Conservation (phyloP, 2,113 vertebrate species). For the Passer domesticus region DNA sequence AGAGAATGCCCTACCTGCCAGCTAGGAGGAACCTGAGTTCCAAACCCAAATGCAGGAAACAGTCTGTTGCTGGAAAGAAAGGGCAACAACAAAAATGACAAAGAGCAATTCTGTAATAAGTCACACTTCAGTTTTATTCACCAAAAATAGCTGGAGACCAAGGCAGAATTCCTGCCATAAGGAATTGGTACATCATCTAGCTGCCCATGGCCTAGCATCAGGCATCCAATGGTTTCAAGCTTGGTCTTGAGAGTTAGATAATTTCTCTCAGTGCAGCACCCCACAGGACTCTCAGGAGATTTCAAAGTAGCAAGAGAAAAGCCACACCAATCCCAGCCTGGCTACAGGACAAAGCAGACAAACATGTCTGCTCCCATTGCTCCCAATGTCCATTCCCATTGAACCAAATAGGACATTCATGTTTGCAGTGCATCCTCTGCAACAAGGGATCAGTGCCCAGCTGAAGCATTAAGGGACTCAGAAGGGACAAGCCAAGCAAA, state of each 20-base stretch:
- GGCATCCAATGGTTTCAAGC: not conserved
- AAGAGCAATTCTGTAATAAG: not conserved
- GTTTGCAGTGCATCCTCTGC: not conserved
- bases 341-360: not conserved
- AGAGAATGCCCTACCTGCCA: constrained; percentile 79
- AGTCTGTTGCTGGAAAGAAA: constrained; percentile 83
- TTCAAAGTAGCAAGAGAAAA: not conserved
- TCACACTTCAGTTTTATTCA: not conserved
- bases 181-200: not conserved
- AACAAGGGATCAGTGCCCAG: not conserved
- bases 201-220: not conserved
- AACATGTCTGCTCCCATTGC: not conserved
- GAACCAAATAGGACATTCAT: not conserved
- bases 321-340: not conserved
- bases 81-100: not conserved
- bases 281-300: not conserved
- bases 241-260: not conserved
- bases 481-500: not conserved
- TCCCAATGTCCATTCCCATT: not conserved
- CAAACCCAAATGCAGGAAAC: constrained; percentile 94
- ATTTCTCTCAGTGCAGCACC: not conserved
- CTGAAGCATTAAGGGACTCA: not conserved
- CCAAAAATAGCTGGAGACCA: not conserved
- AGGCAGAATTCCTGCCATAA: not conserved
- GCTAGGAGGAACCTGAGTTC: constrained; percentile 88